phyloP scores from a whole-genome alignment of 1,140 invertebrate genomes.

The Drosophila pseudoananassae region DNA sequence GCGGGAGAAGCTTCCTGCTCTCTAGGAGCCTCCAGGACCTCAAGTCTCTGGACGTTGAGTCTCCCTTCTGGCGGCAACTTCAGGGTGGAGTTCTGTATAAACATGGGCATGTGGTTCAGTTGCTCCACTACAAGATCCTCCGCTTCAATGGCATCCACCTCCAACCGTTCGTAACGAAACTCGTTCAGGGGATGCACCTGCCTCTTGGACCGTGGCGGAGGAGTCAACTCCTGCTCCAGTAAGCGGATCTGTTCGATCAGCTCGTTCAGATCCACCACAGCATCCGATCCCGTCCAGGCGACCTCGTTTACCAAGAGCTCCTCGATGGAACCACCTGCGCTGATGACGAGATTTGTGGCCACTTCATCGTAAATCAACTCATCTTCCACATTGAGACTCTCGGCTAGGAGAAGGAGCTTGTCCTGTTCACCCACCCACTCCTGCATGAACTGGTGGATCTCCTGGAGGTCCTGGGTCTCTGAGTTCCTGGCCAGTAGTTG shows the following conservation, averaged over 20 bases:
- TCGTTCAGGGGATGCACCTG: conserved; percentile 33
- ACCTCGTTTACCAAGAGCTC: conserved; percentile 58
- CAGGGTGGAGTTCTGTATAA: conserved; percentile 61
- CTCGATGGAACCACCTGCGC: conserved; percentile 39
- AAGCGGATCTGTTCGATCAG: conserved; percentile 55
- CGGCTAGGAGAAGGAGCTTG: conserved; percentile 19
- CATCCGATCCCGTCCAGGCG: conserved; percentile 59
- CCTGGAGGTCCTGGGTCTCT: conserved; percentile 72
- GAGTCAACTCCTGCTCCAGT: conserved; percentile 18
- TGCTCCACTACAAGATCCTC: conserved; percentile 48
- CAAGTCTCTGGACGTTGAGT: conserved; percentile 52
- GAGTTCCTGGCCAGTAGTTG: conserved; percentile 67
- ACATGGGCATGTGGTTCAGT: conserved; percentile 64
- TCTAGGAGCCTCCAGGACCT: conserved; percentile 31
- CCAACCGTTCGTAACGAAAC: conserved; percentile 52
- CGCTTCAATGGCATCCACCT: conserved; percentile 58
- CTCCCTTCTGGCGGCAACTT: conserved; percentile 42
- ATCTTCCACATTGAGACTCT: conserved; percentile 3
- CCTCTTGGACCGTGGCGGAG: conserved; percentile 33
- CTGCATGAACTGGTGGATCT: conserved; percentile 73
- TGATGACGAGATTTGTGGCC: conserved; percentile 45
- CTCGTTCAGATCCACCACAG: conserved; percentile 33
- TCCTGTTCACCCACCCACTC: conserved; percentile 71
- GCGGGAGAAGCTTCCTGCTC: neutral
- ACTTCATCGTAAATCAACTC: conserved; percentile 27